phyloP scores from a whole-genome alignment of 2,797 vertebrate genomes.

The Uromys caudimaculatus region DNA sequence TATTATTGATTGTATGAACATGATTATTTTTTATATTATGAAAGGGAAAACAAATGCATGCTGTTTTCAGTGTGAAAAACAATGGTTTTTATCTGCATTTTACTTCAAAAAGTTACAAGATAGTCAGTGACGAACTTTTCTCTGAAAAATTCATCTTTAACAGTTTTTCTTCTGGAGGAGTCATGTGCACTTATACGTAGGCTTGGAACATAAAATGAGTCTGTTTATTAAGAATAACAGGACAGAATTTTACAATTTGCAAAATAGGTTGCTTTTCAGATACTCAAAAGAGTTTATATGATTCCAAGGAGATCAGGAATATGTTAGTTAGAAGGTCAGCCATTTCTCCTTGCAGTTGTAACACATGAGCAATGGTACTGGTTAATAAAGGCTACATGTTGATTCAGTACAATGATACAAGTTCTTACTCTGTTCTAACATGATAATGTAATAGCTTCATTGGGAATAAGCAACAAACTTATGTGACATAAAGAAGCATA shows the following conservation, averaged over 20 bases:
- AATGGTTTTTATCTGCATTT: constrained; percentile 17
- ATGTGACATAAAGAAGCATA: not conserved
- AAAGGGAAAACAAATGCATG: not conserved
- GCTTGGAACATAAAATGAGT: not conserved
- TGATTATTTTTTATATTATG: constrained; percentile 1
- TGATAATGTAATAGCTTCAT: not conserved
- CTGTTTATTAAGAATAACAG: not conserved
- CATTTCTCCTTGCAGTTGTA: not conserved
- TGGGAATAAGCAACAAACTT: not conserved
- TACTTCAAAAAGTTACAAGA: constrained; percentile 17
- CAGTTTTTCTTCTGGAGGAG: not conserved
- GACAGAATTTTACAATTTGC: not conserved
- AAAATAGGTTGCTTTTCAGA: not conserved
- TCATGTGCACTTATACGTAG: not conserved
- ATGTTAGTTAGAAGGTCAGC: not conserved
- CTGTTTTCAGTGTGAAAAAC: not conserved
- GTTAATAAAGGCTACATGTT: not conserved
- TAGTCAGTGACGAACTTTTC: not conserved
- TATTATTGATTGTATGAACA: not conserved
- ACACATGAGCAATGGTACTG: not conserved
- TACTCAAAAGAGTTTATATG: not conserved
- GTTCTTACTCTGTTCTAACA: not conserved
- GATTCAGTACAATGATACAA: not conserved
- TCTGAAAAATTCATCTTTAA: not conserved
- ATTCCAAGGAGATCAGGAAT: not conserved